These are phyloP conservation scores for Lepus oiostolus DNA, from an alignment of 2,797 vertebrate genomes.

Conservation along the genomic window DNA sequence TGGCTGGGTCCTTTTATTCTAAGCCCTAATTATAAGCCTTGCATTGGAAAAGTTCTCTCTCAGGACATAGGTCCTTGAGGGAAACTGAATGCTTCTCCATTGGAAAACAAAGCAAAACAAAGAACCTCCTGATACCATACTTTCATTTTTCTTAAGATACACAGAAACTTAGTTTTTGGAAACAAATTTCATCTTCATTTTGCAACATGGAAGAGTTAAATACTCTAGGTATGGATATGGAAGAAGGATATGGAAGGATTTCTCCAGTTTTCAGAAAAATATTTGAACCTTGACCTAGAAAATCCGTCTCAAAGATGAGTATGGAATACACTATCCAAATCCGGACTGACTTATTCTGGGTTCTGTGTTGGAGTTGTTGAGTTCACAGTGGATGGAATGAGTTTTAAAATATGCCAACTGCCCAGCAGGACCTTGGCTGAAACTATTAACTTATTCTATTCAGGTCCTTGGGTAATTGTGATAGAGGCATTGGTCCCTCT, in stretches of 20 bases:
- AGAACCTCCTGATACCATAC: not conserved
- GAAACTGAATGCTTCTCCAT: not conserved
- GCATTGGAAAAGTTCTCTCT: not conserved
- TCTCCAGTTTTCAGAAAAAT: constrained; percentile 15
- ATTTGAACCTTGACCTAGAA: constrained; percentile 17
- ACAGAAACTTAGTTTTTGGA: constrained; percentile 53
- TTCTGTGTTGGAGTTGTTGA: constrained; percentile 62
- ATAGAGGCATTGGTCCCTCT: constrained; percentile 32
- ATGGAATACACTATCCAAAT: constrained; percentile 19
- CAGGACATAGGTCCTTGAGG: not conserved
- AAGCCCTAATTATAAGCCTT: not conserved
- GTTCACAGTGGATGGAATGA: constrained; percentile 62
- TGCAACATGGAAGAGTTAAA: not conserved
- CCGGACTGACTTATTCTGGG: constrained; percentile 65
- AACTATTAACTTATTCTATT: constrained; percentile 69
- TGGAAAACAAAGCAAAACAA: not conserved
- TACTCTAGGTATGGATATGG: not conserved
- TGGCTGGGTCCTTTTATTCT: not conserved
- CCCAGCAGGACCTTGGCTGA: constrained; percentile 36
- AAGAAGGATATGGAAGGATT: not conserved
- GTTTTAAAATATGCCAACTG: constrained; percentile 70
- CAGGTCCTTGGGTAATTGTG: constrained; percentile 41
- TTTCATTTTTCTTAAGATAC: constrained; percentile 23
- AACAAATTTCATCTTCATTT: constrained; percentile 35
- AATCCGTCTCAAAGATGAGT: constrained; percentile 37